Conservation (phyloP, 2,888 invertebrate genomes). For the Noctua comes region DNA sequence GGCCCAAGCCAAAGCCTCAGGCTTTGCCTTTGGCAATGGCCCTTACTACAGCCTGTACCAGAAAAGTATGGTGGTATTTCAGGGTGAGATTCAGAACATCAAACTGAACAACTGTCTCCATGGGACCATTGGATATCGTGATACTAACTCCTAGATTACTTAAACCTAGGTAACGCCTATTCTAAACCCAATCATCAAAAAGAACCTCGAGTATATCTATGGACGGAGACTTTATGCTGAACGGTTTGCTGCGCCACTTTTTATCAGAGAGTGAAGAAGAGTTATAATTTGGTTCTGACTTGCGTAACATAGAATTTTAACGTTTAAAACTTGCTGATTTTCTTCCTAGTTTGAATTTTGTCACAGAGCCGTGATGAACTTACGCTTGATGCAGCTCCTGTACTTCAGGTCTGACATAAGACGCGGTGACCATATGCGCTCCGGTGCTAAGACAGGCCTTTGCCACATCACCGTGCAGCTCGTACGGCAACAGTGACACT, state of each 20-base stretch:
- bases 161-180: neutral
- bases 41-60: too few relatives aligned
- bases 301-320: neutral
- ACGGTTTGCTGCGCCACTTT: fast-evolving
- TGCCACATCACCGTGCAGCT: slow-evolving; percentile 96
- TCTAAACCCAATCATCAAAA: neutral
- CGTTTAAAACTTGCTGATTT: neutral
- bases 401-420: slow-evolving; percentile 97
- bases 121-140: neutral
- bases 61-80: too few relatives aligned
- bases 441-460: slow-evolving; percentile 95
- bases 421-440: slow-evolving; percentile 98
- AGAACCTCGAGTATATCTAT: neutral
- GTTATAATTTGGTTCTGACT: neutral
- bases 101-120: too few relatives aligned
- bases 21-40: too few relatives aligned
- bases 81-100: too few relatives aligned
- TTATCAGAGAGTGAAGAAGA: neutral
- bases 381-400: slow-evolving; percentile 94
- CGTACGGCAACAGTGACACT: slow-evolving; percentile 97
- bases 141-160: neutral
- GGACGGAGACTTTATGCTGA: neutral
- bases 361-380: slow-evolving; percentile 67
- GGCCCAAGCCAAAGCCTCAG: too few relatives aligned
- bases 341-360: neutral